Percentiles rank a stretch among this genome's conserved stretches.
Conservation (phyloP, 2,888 invertebrate genomes). For the Isoperla grammatica region DNA sequence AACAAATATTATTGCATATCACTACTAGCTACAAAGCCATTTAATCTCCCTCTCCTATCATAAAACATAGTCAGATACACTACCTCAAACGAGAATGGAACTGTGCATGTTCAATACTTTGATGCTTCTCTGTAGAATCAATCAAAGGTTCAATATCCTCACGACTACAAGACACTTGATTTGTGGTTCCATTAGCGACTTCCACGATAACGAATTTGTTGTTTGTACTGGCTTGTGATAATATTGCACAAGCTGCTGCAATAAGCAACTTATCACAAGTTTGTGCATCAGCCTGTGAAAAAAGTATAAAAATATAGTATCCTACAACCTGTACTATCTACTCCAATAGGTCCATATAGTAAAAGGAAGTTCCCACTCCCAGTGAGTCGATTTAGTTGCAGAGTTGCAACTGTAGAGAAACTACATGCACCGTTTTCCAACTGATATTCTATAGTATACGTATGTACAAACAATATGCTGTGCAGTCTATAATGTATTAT, state of each 20-base stretch:
- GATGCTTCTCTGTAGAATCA: slow-evolving; percentile 22
- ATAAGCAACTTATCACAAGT: slow-evolving; percentile 67
- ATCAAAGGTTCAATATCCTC: slow-evolving; percentile 28
- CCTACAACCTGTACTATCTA: neutral
- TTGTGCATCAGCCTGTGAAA: slow-evolving; percentile 54
- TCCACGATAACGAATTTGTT: slow-evolving; percentile 34
- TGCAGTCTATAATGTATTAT: too few relatives aligned
- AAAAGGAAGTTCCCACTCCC: too few relatives aligned
- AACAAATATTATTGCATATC: too few relatives aligned
- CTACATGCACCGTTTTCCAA: too few relatives aligned
- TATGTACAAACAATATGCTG: too few relatives aligned
- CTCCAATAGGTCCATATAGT: too few relatives aligned
- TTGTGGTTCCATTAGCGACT: neutral
- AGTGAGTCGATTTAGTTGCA: too few relatives aligned
- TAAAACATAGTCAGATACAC: too few relatives aligned
- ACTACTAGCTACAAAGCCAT: too few relatives aligned
- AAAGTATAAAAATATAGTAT: neutral
- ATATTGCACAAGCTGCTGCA: slow-evolving; percentile 70
- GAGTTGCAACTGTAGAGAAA: too few relatives aligned
- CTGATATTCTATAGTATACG: too few relatives aligned
- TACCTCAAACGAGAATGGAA: slow-evolving; percentile 47
- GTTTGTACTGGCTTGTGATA: slow-evolving; percentile 59
- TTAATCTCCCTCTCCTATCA: too few relatives aligned
- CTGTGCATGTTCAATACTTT: slow-evolving; percentile 30
- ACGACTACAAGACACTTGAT: slow-evolving; percentile 35